Evolutionary conservation across 2,888 invertebrate species (phyloP).

Genomic region (Hydroisotoma schaefferi): DNA sequence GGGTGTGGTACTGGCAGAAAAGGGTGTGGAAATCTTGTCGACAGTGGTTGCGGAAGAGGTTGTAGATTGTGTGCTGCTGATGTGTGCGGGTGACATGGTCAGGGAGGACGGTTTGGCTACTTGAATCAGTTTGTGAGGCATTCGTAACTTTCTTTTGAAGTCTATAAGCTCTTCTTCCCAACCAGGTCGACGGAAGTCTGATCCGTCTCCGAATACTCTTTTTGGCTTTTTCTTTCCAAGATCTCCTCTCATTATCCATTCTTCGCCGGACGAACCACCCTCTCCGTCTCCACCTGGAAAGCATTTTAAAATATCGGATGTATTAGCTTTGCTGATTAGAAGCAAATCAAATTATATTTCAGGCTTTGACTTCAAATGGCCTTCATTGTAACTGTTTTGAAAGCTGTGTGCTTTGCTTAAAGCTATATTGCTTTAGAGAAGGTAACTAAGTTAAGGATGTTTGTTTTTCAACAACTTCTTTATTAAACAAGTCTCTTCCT

Average conservation of each 20-base stretch:
- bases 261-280: slow-evolving; percentile 46
- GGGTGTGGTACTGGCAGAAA: slow-evolving; percentile 8
- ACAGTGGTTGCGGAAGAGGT: slow-evolving; percentile 55
- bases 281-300: slow-evolving; percentile 29
- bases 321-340: too few relatives aligned
- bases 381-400: too few relatives aligned
- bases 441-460: too few relatives aligned
- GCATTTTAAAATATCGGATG: neutral
- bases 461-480: too few relatives aligned
- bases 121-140: slow-evolving; percentile 75
- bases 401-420: too few relatives aligned
- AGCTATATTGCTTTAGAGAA: too few relatives aligned
- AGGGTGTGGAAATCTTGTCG: neutral
- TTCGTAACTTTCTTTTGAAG: slow-evolving; percentile 75
- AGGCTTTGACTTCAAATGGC: too few relatives aligned
- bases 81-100: slow-evolving; percentile 57
- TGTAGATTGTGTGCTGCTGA: slow-evolving; percentile 71
- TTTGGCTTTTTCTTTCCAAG: slow-evolving; percentile 43
- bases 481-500: too few relatives aligned
- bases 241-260: slow-evolving; percentile 48
- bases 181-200: slow-evolving; percentile 66
- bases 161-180: slow-evolving; percentile 81
- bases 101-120: slow-evolving; percentile 65
- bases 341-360: too few relatives aligned
- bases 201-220: slow-evolving; percentile 59